Evolutionary conservation across 2,113 vertebrate species (phyloP).

Genomic region (Lucifuga dentata): DNA sequence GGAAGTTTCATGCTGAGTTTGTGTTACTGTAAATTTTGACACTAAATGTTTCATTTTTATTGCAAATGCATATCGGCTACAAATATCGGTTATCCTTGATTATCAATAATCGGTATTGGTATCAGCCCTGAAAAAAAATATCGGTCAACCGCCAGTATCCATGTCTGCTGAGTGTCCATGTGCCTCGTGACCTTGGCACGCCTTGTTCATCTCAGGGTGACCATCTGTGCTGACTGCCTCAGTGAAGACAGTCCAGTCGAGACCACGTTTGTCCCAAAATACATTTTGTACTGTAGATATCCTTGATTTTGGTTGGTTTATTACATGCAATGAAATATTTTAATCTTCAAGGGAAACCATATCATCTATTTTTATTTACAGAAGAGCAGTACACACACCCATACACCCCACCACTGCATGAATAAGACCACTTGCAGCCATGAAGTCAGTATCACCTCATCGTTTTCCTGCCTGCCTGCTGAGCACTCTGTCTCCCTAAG

Average conservation of each 20-base stretch:
- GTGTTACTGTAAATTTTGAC: too few relatives aligned
- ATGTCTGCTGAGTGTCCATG: not conserved
- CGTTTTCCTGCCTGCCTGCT: conserved; percentile 27
- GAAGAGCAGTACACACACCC: not conserved
- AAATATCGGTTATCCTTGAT: too few relatives aligned
- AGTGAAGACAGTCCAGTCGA: conserved; percentile 13
- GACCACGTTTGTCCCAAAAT: conserved; percentile 8
- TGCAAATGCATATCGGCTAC: too few relatives aligned
- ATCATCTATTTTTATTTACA: too few relatives aligned
- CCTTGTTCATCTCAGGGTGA: conserved; percentile 48
- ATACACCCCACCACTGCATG: not conserved
- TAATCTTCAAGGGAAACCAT: too few relatives aligned
- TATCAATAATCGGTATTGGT: too few relatives aligned
- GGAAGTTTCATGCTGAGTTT: too few relatives aligned
- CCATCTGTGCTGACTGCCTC: conserved; percentile 75
- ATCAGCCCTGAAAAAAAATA: too few relatives aligned
- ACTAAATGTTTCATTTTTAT: too few relatives aligned
- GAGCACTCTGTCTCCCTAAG: conserved; percentile 32
- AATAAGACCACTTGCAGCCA: conserved; percentile 9
- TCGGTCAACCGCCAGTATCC: conserved; percentile 26
- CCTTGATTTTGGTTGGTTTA: too few relatives aligned
- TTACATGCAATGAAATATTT: too few relatives aligned
- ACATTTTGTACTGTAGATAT: too few relatives aligned
- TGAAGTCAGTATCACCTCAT: conserved; percentile 46
- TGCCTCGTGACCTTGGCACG: conserved; percentile 68